Percentiles rank a stretch among this genome's conserved stretches.
phyloP scores from a whole-genome alignment of 2,888 invertebrate species.

The Diplolepis rosae region DNA sequence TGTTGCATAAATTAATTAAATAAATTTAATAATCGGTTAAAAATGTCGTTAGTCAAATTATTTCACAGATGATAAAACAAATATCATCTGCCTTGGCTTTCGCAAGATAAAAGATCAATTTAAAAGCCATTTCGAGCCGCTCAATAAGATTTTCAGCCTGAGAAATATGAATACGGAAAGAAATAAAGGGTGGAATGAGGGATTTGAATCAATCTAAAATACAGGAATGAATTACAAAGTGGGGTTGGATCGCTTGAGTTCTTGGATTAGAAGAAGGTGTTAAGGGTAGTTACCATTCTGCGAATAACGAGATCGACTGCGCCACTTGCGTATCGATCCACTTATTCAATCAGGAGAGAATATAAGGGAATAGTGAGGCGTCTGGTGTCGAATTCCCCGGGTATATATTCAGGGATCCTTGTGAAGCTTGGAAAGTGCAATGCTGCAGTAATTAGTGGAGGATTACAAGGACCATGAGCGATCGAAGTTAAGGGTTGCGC shows the following conservation, averaged over 20 bases:
- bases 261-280: background rate
- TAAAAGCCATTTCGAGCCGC: background rate
- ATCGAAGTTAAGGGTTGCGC: conserved; percentile 19
- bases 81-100: too few relatives aligned
- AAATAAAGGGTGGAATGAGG: background rate
- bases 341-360: background rate
- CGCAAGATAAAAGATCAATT: too few relatives aligned
- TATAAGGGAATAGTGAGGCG: background rate
- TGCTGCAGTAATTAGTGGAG: conserved; percentile 54
- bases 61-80: background rate
- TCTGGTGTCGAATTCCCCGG: conserved; percentile 74
- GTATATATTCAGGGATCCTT: conserved; percentile 77
- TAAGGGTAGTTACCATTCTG: background rate
- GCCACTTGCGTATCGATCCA: conserved; percentile 13
- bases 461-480: conserved; percentile 50
- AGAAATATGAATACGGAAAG: background rate
- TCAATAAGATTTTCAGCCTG: background rate
- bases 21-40: background rate
- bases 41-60: background rate
- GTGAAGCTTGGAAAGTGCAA: conserved; percentile 40
- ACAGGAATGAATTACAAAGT: background rate
- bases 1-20: too few relatives aligned
- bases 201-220: background rate
- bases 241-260: background rate
- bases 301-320: conserved; percentile 13